Evolutionary conservation across 1,140 invertebrate species (phyloP).

Genomic region (Scylla paramamosain): DNA sequence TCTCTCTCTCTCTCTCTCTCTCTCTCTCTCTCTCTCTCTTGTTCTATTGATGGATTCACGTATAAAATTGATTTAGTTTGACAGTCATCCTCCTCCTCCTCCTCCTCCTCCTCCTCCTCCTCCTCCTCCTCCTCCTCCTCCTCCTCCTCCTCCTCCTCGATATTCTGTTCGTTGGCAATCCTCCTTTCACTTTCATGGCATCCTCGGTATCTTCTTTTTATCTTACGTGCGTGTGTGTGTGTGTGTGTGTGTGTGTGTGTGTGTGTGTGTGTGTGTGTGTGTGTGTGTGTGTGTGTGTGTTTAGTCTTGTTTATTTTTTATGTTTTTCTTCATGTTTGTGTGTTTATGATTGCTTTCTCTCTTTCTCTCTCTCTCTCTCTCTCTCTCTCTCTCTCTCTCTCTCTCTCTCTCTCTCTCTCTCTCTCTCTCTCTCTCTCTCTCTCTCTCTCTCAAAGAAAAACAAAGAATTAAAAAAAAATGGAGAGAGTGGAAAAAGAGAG

Average conservation of each 20-base stretch:
- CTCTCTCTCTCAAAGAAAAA: no score
- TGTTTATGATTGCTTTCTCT: no score
- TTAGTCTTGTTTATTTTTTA: background rate
- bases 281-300: constrained; percentile 7
- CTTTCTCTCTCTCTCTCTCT: no score
- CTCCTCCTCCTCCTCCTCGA: no score
- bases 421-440: no score
- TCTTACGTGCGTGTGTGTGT: background rate
- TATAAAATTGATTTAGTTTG: background rate
- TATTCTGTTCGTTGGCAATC: no score
- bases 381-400: no score
- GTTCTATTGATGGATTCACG: background rate
- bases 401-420: no score
- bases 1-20: constrained; percentile 29
- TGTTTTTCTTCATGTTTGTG: background rate
- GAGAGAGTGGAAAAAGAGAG: no score
- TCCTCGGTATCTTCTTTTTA: no score
- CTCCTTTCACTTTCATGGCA: no score
- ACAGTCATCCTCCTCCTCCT: background rate
- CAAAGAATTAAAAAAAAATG: no score
- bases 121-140: background rate
- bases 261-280: constrained; percentile 7
- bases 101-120: background rate
- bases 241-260: constrained; percentile 37
- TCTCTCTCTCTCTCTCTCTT: constrained; percentile 10